These are phyloP conservation scores for Spheniscus humboldti DNA, from an alignment of 2,797 vertebrate genomes.

Conservation along the genomic window DNA sequence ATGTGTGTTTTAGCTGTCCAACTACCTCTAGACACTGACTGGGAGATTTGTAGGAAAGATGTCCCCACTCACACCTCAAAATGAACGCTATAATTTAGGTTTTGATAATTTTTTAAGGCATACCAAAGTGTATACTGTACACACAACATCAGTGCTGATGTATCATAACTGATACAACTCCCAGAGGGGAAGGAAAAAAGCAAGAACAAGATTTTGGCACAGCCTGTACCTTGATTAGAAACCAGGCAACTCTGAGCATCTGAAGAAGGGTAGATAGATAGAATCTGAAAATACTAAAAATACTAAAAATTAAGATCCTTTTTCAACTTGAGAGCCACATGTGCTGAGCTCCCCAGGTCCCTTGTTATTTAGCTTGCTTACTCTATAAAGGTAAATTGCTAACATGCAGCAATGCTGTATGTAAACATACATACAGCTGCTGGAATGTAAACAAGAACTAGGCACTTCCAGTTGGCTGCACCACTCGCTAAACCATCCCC, in stretches of 20 bases:
- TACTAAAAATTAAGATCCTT: neutral
- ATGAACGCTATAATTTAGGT: neutral
- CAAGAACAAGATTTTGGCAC: neutral
- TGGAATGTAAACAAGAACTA: neutral
- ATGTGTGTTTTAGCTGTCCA: neutral
- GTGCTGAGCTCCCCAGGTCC: neutral
- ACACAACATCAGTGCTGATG: neutral
- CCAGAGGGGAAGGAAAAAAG: neutral
- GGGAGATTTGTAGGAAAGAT: neutral
- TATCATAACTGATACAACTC: neutral
- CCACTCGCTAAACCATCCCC: neutral
- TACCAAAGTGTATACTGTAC: neutral
- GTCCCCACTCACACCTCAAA: neutral
- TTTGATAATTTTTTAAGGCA: neutral
- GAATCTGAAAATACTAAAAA: neutral
- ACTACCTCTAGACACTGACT: neutral
- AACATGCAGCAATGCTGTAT: neutral
- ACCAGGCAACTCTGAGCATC: neutral
- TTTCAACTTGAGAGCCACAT: neutral
- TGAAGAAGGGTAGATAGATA: neutral
- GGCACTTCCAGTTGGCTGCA: neutral
- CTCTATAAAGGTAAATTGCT: neutral
- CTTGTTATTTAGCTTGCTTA: neutral
- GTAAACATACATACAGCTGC: neutral
- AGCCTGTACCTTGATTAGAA: neutral